These are phyloP conservation scores for Cossypha heuglini DNA, from an alignment of 2,797 vertebrate genomes.

Conservation along the genomic window DNA sequence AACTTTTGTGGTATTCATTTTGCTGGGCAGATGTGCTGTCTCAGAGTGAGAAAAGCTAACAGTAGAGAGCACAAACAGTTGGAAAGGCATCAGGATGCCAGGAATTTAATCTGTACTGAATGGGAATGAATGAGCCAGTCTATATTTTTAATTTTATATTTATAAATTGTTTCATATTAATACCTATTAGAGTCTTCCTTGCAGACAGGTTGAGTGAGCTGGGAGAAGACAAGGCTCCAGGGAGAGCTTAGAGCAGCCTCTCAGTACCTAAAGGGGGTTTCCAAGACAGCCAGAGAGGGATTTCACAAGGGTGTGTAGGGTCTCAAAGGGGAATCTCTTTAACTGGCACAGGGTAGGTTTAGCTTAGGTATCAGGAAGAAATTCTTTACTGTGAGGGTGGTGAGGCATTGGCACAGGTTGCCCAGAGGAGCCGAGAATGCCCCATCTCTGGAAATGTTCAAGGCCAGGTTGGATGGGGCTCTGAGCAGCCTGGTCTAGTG, in stretches of 20 bases:
- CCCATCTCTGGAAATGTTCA: background rate
- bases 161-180: background rate
- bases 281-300: background rate
- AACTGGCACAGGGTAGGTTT: background rate
- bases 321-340: background rate
- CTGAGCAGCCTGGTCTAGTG: background rate
- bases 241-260: background rate
- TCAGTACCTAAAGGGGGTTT: background rate
- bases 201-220: background rate
- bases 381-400: background rate
- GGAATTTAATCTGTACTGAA: background rate
- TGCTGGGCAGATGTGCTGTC: background rate
- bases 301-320: fast-evolving
- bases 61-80: background rate
- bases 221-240: background rate
- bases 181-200: background rate
- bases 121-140: background rate
- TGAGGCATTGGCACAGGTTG: background rate
- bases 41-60: background rate
- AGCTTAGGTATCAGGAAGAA: background rate
- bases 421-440: background rate
- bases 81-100: background rate
- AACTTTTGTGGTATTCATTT: background rate
- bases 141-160: background rate
- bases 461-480: background rate